These are phyloP conservation scores for Polyodon spathula DNA, from an alignment of 2,113 vertebrate species.

Conservation along the genomic window DNA sequence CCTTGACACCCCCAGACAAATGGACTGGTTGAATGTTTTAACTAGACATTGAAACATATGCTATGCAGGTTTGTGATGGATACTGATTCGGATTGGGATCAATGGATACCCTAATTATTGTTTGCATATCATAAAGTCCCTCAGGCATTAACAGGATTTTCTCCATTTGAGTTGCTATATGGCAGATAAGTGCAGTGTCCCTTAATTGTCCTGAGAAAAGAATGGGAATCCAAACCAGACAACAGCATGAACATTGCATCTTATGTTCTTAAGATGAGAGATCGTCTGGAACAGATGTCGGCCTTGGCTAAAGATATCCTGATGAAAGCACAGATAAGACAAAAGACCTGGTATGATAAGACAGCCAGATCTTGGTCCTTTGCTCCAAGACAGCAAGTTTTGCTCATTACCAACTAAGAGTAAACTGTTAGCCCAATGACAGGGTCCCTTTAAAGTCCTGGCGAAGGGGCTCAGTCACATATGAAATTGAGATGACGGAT, in stretches of 20 bases:
- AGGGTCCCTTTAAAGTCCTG: background rate
- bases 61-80: constrained; percentile 44
- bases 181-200: too few relatives aligned
- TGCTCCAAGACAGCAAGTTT: background rate
- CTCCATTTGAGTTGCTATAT: too few relatives aligned
- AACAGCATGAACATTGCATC: too few relatives aligned
- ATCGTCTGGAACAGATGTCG: too few relatives aligned
- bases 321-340: background rate
- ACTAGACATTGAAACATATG: constrained; percentile 52
- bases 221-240: too few relatives aligned
- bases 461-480: background rate
- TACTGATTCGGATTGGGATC: constrained; percentile 44
- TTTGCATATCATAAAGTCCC: constrained; percentile 35
- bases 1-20: too few relatives aligned
- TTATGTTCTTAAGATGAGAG: too few relatives aligned
- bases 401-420: too few relatives aligned
- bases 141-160: constrained; percentile 27
- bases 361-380: too few relatives aligned
- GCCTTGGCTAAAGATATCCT: background rate
- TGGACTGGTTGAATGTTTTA: constrained; percentile 40
- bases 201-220: too few relatives aligned
- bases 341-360: background rate
- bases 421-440: too few relatives aligned
- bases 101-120: constrained; percentile 43
- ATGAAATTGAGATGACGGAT: background rate